A percentile compares a stretch with the other conserved stretches of the same genome.
Evolutionary conservation across 1,140 invertebrate species (phyloP).

Genomic region (Neotoxoptera formosana): DNA sequence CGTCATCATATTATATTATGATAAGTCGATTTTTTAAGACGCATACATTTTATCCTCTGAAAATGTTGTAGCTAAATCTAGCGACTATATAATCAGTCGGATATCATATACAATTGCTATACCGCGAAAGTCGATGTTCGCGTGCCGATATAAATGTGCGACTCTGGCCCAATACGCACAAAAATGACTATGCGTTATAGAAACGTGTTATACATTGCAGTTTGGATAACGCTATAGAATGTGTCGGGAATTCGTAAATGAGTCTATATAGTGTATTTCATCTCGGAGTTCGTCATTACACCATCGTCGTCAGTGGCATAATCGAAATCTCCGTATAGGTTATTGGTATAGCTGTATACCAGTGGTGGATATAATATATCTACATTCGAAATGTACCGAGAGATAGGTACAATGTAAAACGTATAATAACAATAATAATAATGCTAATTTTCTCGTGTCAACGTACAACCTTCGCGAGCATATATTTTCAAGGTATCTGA

Average conservation of each 20-base stretch:
- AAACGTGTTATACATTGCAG: background rate
- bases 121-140: background rate
- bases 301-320: background rate
- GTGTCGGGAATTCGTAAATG: background rate
- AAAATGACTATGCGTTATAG: background rate
- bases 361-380: background rate
- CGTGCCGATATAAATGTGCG: background rate
- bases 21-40: background rate
- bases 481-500: slow-evolving; percentile 4
- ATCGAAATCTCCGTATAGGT: background rate
- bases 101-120: background rate
- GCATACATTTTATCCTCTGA: background rate
- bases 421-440: slow-evolving; percentile 10
- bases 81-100: too few species aligned
- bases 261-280: background rate
- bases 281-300: background rate
- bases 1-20: background rate
- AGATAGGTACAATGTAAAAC: background rate
- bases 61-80: background rate
- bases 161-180: background rate
- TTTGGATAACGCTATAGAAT: background rate
- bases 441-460: slow-evolving; percentile 17
- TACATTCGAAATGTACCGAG: background rate
- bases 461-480: background rate
- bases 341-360: background rate